Conservation (phyloP, 2,113 vertebrate species). For the Leuciscus idus region DNA sequence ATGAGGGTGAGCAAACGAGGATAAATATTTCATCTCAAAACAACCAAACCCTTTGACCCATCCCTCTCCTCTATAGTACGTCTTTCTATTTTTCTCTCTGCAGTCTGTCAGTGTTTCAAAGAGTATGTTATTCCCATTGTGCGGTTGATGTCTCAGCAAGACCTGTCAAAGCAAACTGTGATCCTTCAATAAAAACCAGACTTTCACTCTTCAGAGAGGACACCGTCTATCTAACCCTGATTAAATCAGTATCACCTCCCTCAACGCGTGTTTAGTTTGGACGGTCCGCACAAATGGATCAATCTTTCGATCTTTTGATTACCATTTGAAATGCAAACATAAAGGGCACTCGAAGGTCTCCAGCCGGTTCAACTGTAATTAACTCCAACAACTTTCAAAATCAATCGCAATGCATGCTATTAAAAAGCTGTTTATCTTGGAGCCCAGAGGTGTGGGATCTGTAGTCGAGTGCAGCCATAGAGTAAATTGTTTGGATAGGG, state of each 20-base stretch:
- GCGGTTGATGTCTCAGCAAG: conserved; percentile 7
- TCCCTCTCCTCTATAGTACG: not conserved
- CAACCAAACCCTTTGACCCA: not conserved
- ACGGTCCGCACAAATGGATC: conserved; percentile 10
- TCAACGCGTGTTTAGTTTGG: conserved; percentile 51
- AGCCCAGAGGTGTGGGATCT: conserved; percentile 41
- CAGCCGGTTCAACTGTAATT: conserved; percentile 55
- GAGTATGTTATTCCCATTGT: conserved; percentile 25
- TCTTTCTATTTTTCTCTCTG: conserved; percentile 20
- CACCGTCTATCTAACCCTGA: conserved; percentile 15
- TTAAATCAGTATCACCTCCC: conserved; percentile 51
- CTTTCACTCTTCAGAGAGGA: conserved; percentile 27
- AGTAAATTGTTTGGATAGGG: conserved; percentile 46
- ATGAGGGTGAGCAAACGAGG: not conserved
- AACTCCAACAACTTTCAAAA: conserved; percentile 54
- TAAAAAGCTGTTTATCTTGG: conserved; percentile 63
- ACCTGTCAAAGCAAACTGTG: conserved; percentile 51
- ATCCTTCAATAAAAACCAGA: conserved; percentile 34
- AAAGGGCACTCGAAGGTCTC: conserved; percentile 45
- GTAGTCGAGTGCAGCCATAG: not conserved
- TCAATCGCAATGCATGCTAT: conserved; percentile 42
- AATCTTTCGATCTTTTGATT: conserved; percentile 49
- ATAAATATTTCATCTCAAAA: conserved; percentile 24
- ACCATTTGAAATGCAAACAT: conserved; percentile 56
- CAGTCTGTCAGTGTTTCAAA: conserved; percentile 22